These are phyloP conservation scores for Semnornis frantzii DNA, from an alignment of 2,113 vertebrate species.

Conservation along the genomic window DNA sequence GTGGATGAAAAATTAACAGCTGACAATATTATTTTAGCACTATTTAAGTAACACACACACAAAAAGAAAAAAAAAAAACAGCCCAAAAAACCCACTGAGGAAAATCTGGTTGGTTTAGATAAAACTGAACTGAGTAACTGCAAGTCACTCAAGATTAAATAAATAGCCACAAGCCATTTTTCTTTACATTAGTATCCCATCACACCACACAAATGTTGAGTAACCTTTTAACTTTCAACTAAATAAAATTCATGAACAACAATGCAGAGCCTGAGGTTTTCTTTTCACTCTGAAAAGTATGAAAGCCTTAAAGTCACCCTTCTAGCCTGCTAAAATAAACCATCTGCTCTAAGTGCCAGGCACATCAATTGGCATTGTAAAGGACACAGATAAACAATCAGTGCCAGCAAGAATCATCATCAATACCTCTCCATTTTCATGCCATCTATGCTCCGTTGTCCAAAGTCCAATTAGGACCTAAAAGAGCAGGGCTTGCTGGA, in stretches of 20 bases:
- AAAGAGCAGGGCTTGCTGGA: neutral
- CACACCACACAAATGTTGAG: neutral
- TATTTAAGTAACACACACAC: neutral
- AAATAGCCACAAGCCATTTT: neutral
- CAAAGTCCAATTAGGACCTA: conserved; percentile 46
- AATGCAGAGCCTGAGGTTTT: neutral
- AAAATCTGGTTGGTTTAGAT: neutral
- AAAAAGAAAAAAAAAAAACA: neutral
- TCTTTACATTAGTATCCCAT: neutral
- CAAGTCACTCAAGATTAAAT: neutral
- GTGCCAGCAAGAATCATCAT: conserved; percentile 31
- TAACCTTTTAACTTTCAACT: neutral
- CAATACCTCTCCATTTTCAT: conserved; percentile 32
- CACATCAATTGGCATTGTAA: neutral
- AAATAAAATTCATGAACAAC: neutral
- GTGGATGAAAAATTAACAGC: neutral
- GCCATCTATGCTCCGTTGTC: conserved; percentile 7
- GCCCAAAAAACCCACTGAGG: no score
- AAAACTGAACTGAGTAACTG: neutral
- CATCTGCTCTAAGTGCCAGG: neutral
- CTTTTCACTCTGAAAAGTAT: neutral
- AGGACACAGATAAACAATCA: neutral
- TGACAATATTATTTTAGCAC: neutral
- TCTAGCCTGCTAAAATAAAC: neutral
- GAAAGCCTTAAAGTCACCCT: neutral